phyloP scores from a whole-genome alignment of 2,113 vertebrate species.

The Typhlomys cinereus region DNA sequence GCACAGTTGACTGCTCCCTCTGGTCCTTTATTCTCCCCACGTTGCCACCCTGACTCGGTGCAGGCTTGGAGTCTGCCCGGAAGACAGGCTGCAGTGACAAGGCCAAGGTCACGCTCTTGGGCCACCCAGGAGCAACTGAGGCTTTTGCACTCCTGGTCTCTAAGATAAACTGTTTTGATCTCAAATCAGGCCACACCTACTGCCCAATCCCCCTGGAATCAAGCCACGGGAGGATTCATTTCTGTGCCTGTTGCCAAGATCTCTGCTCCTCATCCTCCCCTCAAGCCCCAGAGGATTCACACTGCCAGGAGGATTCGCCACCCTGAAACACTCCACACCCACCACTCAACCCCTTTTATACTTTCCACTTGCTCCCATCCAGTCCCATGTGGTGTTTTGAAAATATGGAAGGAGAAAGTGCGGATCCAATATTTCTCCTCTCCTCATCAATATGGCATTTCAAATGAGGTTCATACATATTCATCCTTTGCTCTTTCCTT shows the following conservation, averaged over 20 bases:
- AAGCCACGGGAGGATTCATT: background rate
- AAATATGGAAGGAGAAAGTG: constrained; percentile 78
- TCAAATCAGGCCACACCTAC: background rate
- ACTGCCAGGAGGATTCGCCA: constrained; percentile 41
- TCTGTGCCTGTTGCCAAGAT: background rate
- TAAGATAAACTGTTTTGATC: background rate
- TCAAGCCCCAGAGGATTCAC: constrained; percentile 31
- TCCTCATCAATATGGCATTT: constrained; percentile 81
- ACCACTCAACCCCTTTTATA: constrained; percentile 68
- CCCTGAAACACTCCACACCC: constrained; percentile 51
- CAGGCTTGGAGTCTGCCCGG: background rate
- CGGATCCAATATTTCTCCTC: constrained; percentile 78
- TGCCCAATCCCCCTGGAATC: background rate
- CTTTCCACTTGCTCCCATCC: constrained; percentile 76
- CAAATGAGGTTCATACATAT: constrained; percentile 77
- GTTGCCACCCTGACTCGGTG: background rate
- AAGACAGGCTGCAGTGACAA: too few species aligned
- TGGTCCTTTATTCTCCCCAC: background rate
- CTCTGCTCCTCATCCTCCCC: constrained; percentile 3
- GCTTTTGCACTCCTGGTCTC: background rate
- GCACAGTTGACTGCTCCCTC: background rate
- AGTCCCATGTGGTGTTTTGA: constrained; percentile 77
- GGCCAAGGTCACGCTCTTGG: background rate
- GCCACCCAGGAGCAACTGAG: fast-evolving
- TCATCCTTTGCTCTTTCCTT: constrained; percentile 77